Conservation (phyloP, 1,140 invertebrate genomes). For the Drosophila biarmipes region DNA sequence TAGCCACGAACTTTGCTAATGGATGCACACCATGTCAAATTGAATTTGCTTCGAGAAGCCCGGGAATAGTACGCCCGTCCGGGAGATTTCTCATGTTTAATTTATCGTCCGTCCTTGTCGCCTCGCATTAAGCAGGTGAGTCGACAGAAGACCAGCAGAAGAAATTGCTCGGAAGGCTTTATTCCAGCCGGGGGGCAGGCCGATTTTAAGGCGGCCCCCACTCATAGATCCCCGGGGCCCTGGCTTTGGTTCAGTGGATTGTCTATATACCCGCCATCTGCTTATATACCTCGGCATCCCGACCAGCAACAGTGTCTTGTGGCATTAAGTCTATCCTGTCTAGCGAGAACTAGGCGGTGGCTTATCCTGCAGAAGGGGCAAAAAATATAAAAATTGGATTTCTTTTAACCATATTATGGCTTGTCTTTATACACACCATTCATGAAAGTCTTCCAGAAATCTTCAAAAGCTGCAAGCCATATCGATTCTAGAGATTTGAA, state of each 20-base stretch:
- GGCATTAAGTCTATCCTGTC: conserved; percentile 42
- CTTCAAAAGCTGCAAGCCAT: no score
- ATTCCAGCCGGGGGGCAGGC: background rate
- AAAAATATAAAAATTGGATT: no score
- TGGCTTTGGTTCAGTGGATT: background rate
- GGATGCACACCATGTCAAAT: conserved; percentile 48
- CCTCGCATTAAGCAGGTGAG: conserved; percentile 14
- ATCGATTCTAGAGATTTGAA: no score
- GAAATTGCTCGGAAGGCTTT: conserved; percentile 19
- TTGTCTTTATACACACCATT: no score
- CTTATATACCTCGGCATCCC: background rate
- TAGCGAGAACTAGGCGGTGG: conserved; percentile 43
- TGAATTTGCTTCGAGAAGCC: conserved; percentile 40
- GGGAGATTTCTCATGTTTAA: conserved; percentile 43
- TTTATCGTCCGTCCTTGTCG: conserved; percentile 33
- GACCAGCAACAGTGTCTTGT: background rate
- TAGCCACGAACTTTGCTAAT: conserved; percentile 44
- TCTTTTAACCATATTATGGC: no score
- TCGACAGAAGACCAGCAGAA: conserved; percentile 18
- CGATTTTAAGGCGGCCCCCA: background rate
- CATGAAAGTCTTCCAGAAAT: no score
- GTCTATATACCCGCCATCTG: background rate
- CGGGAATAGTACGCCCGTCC: conserved; percentile 14
- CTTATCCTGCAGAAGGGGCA: no score
- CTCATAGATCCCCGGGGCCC: conserved; percentile 11